These are phyloP conservation scores for Metopolophium dirhodum DNA, from an alignment of 1,140 invertebrate species.

Conservation along the genomic window DNA sequence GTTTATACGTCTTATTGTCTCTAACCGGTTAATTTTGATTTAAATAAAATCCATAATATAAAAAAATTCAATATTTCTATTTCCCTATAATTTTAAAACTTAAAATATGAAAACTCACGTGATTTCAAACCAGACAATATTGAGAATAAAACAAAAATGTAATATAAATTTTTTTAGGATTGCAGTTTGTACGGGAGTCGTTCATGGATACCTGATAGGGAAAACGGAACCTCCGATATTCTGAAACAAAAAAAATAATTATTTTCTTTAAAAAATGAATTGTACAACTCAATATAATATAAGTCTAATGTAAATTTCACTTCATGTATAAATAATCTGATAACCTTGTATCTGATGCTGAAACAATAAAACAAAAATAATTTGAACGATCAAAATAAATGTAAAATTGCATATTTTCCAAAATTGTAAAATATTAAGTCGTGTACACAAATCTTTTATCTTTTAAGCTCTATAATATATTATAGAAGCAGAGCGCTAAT, in stretches of 20 bases:
- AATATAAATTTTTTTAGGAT: neutral
- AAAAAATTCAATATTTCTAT: neutral
- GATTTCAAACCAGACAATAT: neutral
- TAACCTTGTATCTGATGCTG: no score
- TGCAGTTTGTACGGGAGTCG: no score
- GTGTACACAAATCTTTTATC: neutral
- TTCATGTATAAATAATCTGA: no score
- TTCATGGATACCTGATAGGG: no score
- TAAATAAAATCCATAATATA: neutral
- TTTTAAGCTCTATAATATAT: neutral
- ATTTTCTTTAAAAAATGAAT: no score
- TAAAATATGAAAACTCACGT: neutral
- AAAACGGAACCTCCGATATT: no score
- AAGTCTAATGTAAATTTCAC: no score
- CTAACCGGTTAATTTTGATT: neutral
- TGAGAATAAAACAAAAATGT: neutral
- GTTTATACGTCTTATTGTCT: neutral
- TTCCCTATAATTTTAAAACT: neutral
- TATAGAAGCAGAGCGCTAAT: neutral
- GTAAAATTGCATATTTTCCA: neutral
- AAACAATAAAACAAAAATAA: no score
- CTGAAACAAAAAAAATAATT: no score
- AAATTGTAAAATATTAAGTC: neutral
- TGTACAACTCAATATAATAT: no score
- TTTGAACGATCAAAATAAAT: no score